Base-by-base conservation (phyloP, 37 sponge, comb jelly and placozoan species). In the Tethya wilhelma region DNA sequence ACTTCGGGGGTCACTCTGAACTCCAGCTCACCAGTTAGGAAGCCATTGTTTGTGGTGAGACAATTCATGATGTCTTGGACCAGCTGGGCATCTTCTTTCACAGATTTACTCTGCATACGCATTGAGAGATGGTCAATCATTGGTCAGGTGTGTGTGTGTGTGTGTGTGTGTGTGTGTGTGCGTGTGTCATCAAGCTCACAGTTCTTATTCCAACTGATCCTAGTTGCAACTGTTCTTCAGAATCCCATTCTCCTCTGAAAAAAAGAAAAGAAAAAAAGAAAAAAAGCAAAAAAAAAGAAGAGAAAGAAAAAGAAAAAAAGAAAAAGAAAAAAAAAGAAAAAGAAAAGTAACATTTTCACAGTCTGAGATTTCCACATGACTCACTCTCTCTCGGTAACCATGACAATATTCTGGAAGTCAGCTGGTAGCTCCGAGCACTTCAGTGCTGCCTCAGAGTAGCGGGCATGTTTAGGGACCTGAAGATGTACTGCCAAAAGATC, bases 361-460 rank as follows among this genome's bases (percentile, higher is more conserved):
- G 12, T 49, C 19, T 23, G 23, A 5, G 20, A 17, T 49, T 53
- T 20, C 6, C 12, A 44, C n/a, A 7, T 2, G 1, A 72, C 80
- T 73, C 25, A 79, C 87, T 73, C 41, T 79, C 56, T 79, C 23
- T 79, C 80, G 14, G 26, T 29, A 14, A 79, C 58, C 67, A 64
- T 44, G 25, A 86, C 20, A 2, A 38, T 29, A 19, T 74, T 73
- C 7, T 38, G 44, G 59, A 63, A 74, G 20, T 56, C 49, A 4
- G 22, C 46, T 23, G 49, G 12, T 25, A 88, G 64, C 26, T 88
- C 78, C 30, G 42, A 39, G 0, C 37, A 36, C 60, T 81, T 69
- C 37, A 88, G 70, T 78, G 67, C 53, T 22, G 78, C 89, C 22
- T 88, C 78, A 1, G 83, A 74, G 37, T 86, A 91, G 33, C 36